A percentile compares a stretch with the other conserved stretches of the same genome.
phyloP scores from a whole-genome alignment of 2,888 invertebrate species.

The Eumerus sabulonum region DNA sequence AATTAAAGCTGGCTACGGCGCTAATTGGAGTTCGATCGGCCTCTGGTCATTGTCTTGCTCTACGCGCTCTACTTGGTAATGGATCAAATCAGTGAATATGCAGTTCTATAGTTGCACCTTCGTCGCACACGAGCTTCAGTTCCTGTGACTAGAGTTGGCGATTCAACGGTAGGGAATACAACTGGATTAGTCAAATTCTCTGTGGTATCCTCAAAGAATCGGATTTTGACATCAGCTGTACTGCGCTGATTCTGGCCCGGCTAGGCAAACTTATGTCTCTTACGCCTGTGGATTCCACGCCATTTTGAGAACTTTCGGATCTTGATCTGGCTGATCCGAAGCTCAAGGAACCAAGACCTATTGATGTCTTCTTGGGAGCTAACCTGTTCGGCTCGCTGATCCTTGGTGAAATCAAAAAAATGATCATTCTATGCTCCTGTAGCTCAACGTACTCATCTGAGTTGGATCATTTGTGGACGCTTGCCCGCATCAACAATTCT shows the following conservation, averaged over 20 bases:
- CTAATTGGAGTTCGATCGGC: constrained; percentile 27
- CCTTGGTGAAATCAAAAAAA: constrained; percentile 25
- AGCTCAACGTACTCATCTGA: too few species aligned
- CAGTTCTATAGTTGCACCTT: constrained; percentile 43
- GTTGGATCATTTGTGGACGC: too few species aligned
- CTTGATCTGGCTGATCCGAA: constrained; percentile 46
- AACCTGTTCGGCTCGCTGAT: constrained; percentile 43
- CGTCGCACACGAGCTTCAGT: constrained; percentile 20
- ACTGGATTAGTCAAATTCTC: constrained; percentile 44
- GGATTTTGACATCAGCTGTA: constrained; percentile 35
- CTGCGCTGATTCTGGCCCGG: constrained; percentile 44
- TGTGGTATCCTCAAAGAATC: constrained; percentile 46
- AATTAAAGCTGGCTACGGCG: constrained; percentile 34
- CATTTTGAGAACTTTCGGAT: constrained; percentile 37
- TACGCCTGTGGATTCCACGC: constrained; percentile 13
- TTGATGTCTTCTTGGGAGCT: constrained; percentile 54
- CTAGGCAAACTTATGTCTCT: constrained; percentile 36
- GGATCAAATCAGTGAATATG: constrained; percentile 59
- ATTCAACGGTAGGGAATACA: constrained; percentile 32
- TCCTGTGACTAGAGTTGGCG: constrained; percentile 42
- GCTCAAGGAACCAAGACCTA: constrained; percentile 40
- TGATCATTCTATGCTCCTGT: constrained; percentile 17
- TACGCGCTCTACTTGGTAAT: constrained; percentile 42
- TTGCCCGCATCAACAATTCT: constrained; percentile 10
- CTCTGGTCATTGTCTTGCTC: constrained; percentile 21